phyloP scores from a whole-genome alignment of 2,113 vertebrate species.

The Tachycineta bicolor region DNA sequence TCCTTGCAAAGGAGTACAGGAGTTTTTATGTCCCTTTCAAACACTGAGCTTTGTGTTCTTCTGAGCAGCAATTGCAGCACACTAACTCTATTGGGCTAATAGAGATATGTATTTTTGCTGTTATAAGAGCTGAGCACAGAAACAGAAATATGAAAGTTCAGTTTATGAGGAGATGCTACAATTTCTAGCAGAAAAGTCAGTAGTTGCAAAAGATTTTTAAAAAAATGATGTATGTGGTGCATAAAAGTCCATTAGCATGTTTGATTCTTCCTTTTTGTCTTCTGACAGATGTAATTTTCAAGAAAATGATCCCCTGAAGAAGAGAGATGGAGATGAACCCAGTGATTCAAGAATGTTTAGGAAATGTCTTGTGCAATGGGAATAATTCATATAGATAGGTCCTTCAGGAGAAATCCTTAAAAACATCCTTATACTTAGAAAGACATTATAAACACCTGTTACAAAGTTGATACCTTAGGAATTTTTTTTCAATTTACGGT shows the following conservation, averaged over 20 bases:
- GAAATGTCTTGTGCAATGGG: slow-evolving; percentile 15
- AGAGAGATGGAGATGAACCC: slow-evolving; percentile 9
- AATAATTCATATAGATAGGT: slow-evolving; percentile 25
- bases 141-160: background rate
- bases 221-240: background rate
- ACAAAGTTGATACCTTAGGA: background rate
- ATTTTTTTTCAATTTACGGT: background rate
- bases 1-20: background rate
- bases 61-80: background rate
- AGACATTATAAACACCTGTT: background rate
- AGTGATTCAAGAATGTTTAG: slow-evolving; percentile 11
- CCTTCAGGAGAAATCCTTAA: slow-evolving; percentile 28
- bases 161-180: background rate
- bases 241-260: background rate
- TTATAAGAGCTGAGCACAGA: background rate
- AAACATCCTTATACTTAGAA: slow-evolving; percentile 30
- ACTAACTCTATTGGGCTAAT: background rate
- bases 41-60: background rate
- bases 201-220: background rate
- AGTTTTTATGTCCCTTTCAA: background rate
- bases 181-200: background rate
- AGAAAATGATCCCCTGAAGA: slow-evolving; percentile 13
- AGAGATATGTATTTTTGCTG: background rate
- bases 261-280: background rate
- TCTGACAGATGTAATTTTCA: slow-evolving; percentile 1